Base-by-base conservation (phyloP, 2,888 invertebrate genomes). In the Parnassius mnemosyne region DNA sequence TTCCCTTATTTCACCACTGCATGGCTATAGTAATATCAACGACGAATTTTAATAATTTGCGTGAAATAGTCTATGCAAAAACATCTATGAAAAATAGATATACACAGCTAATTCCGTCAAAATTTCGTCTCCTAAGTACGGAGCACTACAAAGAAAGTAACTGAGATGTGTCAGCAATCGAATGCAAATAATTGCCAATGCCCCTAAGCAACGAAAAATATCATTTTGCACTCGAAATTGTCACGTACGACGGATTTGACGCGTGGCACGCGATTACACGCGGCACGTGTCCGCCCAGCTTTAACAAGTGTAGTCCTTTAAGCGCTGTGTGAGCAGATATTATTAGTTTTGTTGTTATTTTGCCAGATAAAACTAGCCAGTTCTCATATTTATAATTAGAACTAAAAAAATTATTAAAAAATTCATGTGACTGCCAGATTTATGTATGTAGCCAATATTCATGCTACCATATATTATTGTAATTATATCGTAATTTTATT, bases 181-280 rank as follows among this genome's bases (percentile, higher is more conserved):
- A 73, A 75, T 69, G 74, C 75, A 74, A 76, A 76, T 74, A 77
- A 76, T 78, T 74, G 73, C 71, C 75, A 75, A 68, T 71, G 75
- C 75, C 77, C 76, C 75, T 71, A 67, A 71, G 69, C 70, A 71
- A 72, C 71, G 77, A 76, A 75, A 72, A 76, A 75, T 71, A 71
- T 71, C 73, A 72, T 75, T 75, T 75, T 66, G 62, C 69, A 66
- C 69, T 70, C 65, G 66, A 71, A 71, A 76, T 70, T 71, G 78
- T 83, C 84, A 85, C 80, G 83, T 79, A 71, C 71, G 71, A 53
- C 56, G 67, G 71, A 68, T 68, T 68, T 68, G 76, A 68, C 80
- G 76, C 81, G 81, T 79, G 79, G 64, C 72, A 65, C 57, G 63
- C 67, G 69, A 73, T 72, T 70, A 68, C 57, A 61, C 65, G 61